These are phyloP conservation scores for Tuta absoluta DNA, from an alignment of 2,888 invertebrate genomes.

Conservation along the genomic window DNA sequence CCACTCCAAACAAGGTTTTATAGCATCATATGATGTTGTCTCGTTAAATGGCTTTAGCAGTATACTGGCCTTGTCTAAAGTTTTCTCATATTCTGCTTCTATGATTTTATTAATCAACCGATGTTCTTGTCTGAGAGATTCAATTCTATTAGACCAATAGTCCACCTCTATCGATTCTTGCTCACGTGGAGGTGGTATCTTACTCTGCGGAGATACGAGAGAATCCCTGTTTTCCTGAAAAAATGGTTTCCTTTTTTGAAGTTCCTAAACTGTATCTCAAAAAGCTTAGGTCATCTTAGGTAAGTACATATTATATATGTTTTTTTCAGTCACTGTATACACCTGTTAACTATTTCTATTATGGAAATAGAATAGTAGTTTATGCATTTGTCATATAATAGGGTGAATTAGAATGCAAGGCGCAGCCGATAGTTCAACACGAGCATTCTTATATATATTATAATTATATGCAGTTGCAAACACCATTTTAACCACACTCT, in stretches of 20 bases:
- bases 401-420: too few species aligned
- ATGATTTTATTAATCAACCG: conserved; percentile 67
- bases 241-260: neutral
- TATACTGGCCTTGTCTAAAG: conserved; percentile 57
- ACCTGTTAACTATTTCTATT: too few species aligned
- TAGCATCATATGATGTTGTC: conserved; percentile 58
- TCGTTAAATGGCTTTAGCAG: conserved; percentile 50
- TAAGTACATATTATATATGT: too few species aligned
- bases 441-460: too few species aligned
- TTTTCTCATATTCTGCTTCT: conserved; percentile 67
- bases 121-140: conserved; percentile 67
- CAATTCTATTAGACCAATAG: conserved; percentile 69
- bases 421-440: too few species aligned
- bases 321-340: too few species aligned
- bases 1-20: conserved; percentile 68
- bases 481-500: too few species aligned
- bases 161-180: conserved; percentile 53
- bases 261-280: neutral
- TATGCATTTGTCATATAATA: too few species aligned
- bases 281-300: too few species aligned
- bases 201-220: conserved; percentile 46
- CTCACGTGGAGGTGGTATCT: conserved; percentile 42
- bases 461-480: too few species aligned
- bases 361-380: too few species aligned
- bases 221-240: conserved; percentile 51